Conservation (phyloP, 2,113 vertebrate genomes). For the Chaetura pelagica region DNA sequence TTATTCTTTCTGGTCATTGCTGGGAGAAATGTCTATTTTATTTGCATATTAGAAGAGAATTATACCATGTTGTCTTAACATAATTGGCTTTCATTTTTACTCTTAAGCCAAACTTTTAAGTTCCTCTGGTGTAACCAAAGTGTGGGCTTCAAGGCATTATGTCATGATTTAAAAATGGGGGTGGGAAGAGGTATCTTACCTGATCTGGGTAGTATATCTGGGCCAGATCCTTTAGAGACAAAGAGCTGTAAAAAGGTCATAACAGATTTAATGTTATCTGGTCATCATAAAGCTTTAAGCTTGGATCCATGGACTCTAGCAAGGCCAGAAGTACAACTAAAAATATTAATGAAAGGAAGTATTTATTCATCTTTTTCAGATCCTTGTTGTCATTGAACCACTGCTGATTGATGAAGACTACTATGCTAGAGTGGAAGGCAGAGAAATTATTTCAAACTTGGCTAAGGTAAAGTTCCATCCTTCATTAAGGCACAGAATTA, state of each 20-base stretch:
- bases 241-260: neutral
- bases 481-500: neutral
- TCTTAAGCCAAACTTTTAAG: neutral
- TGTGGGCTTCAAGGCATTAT: neutral
- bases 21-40: neutral
- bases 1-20: neutral
- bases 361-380: slow-evolving; percentile 76
- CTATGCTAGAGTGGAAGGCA: slow-evolving; percentile 97
- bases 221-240: neutral
- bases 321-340: neutral
- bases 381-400: slow-evolving; percentile 97
- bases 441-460: slow-evolving; percentile 99
- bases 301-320: neutral
- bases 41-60: neutral
- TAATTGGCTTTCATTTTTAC: neutral
- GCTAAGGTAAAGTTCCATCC: slow-evolving; percentile 86
- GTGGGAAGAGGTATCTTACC: neutral
- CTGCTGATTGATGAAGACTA: slow-evolving; percentile 99
- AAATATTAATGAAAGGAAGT: neutral
- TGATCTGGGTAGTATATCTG: neutral
- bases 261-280: neutral
- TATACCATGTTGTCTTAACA: accelerated
- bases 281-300: neutral
- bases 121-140: neutral
- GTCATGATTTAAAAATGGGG: neutral